Evolutionary conservation across 2,113 vertebrate genomes (phyloP).

Genomic region (Brevimyrus niger): DNA sequence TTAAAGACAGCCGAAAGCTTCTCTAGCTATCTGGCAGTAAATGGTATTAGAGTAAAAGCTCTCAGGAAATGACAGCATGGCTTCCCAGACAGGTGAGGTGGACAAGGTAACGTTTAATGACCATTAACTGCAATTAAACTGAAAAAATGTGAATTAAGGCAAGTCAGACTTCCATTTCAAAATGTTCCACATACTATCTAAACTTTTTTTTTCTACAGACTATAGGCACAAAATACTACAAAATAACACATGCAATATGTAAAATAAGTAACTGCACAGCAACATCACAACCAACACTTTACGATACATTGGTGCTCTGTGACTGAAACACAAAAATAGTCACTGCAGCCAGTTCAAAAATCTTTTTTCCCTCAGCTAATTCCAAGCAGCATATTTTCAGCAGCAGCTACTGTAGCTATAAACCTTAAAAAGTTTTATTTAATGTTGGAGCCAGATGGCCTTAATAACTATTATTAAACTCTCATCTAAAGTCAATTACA

Average conservation of each 20-base stretch:
- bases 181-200: neutral
- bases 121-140: neutral
- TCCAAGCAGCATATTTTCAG: neutral
- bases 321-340: neutral
- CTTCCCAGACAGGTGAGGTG: constrained; percentile 1
- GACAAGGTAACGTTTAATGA: neutral
- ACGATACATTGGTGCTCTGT: neutral
- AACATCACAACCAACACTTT: neutral
- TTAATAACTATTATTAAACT: constrained; percentile 12
- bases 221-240: neutral
- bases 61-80: neutral
- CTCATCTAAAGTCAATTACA: constrained; percentile 10
- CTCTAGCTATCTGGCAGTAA: neutral
- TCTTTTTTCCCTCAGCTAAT: neutral
- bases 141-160: neutral
- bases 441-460: constrained; percentile 11
- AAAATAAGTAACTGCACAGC: neutral
- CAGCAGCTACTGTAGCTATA: constrained; percentile 6
- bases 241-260: neutral
- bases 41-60: neutral
- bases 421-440: constrained; percentile 15
- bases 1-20: neutral
- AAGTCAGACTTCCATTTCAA: neutral
- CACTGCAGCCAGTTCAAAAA: neutral
- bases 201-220: neutral